phyloP scores from a whole-genome alignment of 2,113 vertebrate species.

The Tonatia bakeri region DNA sequence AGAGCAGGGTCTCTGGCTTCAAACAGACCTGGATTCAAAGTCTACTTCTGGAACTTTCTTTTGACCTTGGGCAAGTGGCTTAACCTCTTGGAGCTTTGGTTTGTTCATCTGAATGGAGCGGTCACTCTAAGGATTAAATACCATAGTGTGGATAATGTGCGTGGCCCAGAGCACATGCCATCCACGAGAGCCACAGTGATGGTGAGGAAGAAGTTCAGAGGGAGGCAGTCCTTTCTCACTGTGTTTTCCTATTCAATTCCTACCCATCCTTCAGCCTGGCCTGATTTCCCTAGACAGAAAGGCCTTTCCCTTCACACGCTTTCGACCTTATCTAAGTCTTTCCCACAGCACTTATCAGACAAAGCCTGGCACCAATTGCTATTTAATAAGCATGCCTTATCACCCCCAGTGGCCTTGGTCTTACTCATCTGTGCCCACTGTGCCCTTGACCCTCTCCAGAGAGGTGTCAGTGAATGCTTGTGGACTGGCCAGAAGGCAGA shows the following conservation, averaged over 20 bases:
- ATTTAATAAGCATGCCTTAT: background rate
- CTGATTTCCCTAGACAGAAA: background rate
- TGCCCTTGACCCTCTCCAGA: background rate
- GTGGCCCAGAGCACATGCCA: fast-evolving
- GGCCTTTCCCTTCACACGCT: background rate
- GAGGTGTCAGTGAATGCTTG: background rate
- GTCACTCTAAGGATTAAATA: background rate
- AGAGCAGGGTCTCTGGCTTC: background rate
- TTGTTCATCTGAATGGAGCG: background rate
- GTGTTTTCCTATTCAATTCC: background rate
- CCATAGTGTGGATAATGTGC: fast-evolving
- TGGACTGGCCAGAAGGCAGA: background rate
- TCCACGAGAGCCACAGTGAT: background rate
- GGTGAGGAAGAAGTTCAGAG: background rate
- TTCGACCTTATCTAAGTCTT: background rate
- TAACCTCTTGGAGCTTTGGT: background rate
- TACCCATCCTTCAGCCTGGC: background rate
- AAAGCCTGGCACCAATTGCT: background rate
- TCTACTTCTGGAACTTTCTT: background rate
- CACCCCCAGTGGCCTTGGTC: background rate
- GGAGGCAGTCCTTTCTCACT: background rate
- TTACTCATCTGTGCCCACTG: background rate
- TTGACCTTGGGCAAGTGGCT: background rate
- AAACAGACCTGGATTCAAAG: background rate
- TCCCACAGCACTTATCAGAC: background rate